Evolutionary conservation across 2,797 vertebrate species (phyloP), one percentile per base, ranked within the genome.

Genomic region (Sebastiscus albofasciatus): DNA sequence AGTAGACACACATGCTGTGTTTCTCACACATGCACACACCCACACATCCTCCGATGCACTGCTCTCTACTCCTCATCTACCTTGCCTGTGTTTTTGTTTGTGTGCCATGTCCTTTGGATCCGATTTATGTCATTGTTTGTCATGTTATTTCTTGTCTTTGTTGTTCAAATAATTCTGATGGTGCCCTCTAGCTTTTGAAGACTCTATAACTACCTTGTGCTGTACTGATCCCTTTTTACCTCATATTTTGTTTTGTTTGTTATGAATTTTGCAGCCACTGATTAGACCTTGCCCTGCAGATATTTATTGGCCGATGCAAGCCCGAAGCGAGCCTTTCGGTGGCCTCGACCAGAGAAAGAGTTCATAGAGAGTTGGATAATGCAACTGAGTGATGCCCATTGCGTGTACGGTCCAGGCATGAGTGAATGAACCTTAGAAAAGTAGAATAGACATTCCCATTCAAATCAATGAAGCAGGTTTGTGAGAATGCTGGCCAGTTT

Each of bases 291-390:
- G 13, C 79, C 66, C 72, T 69, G 67, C 61, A 36, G 69, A 68
- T 84, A 13, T 75, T 55, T 54, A 46, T 27, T 36, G 55, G 34
- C 33, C 27, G 54, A 56, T 70, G 13, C 16, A 14, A 61, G 42
- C 61, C 59, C 72, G 69, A 52, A 64, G 56, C 9, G 20, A 72
- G 29, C 42, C 27, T 79, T 66, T 61, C 4, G 26, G 16, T 67
- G 71, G 77, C 59, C 80, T 77, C 67, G 16, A 69, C 56, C 34
- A 20, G 33, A 78, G 56, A 72, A 79, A 74, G 73, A 46, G 56
- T 72, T 62, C 27, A 39, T 36, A 4, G 12, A 67, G 67, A 55
- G 5, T 4, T 20, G 14, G 31, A 65, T 72, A 39, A 59, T 52
- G 27, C 24, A 58, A 2, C 24, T n/a, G 75, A 76, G 34, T 42